Base-by-base conservation (phyloP, 2,888 invertebrate species). In the Pocota personata region DNA sequence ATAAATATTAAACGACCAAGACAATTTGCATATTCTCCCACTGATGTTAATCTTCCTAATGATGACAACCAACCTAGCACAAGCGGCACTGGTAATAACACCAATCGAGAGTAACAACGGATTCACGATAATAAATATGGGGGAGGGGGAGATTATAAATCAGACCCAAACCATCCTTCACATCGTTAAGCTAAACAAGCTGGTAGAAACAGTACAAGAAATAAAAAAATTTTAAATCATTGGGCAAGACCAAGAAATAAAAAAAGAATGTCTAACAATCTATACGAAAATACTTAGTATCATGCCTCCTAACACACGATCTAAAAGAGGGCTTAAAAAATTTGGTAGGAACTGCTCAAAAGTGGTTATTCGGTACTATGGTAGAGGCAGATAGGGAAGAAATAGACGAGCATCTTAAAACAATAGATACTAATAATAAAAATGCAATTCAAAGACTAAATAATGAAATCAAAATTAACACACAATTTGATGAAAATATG, bases 21-120 rank as follows among this genome's bases (percentile, higher is more conserved):
- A 71, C 16, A 78, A 69, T 78, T 71, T 30, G 19, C 60, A 43
- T 52, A 69, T 43, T 27, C 35, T 62, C 14, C 52, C 52, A 43
- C 40, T 60, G 62, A 43, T 78, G 16, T 21, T 78, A 50, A 3
- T 52, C n/a, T 10, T 40, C 14, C 27, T 60, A 40, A n/a, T 75
- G 64, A 50, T 55, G 43, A 64, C 40, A 4, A 75, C 16, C 30
- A 75, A 55, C 75, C 73, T 37, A 37, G 60, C 21, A 77, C 60
- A 67, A 66, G 62, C 55, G 19, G 19, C 19, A 30, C 16, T 62
- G 30, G 60, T 62, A 52, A 62, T 73, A 52, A 52, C 27, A 7
- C 60, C 35, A 72, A 58, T 48, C 35, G 48, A 50, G 10, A 72
- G 48, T 24, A 27, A 10, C n/a, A 46, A 1, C 8, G 50, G 50